Base-by-base conservation (phyloP, 2,797 vertebrate species). In the Liparis tanakae region DNA sequence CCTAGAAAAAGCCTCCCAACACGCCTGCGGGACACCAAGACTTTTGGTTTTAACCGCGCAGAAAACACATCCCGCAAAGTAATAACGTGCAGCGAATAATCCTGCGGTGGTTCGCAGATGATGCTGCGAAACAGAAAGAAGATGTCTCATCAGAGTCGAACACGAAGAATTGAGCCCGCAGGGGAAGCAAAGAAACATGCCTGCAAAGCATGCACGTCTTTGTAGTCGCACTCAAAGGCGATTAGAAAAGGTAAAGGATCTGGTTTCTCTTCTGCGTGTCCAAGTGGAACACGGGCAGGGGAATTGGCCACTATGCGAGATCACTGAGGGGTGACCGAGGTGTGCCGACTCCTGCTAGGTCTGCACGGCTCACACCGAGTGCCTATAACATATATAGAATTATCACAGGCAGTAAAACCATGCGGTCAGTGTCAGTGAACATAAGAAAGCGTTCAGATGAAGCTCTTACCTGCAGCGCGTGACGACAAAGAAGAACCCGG, bases 211-310 rank as follows among this genome's bases (percentile, higher is more conserved):
- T 76, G 88, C 67, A 55, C 76, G 81, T 79, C 85, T 89, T 87
- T 89, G 91, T 88, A 86, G 85, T 85, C 89, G 89, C 92, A 91
- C 92, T 94, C 91, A 89, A 85, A 89, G 92, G 87, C 89, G 92
- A 88, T 94, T 94, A 93, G 93, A 95, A 94, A 95, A 94, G 81
- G 90, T 89, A 75, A 84, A 70, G 89, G 94, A 91, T 97, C 95
- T 90, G 92, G 94, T 98, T 96, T 95, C 96, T 87, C 79, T 88
- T 87, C 93, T 87, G 85, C 89, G 92, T 94, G 95, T 95, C 94
- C 88, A 94, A 94, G 91, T 91, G 94, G 92, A 94, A 93, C 93
- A 82, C 92, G 90, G 92, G 93, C 93, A 92, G 89, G 93, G 92
- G 93, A 88, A 81, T 79, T 84, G 79, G 84, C 84, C 90, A 90